phyloP scores from a whole-genome alignment of 2,888 invertebrate genomes.

The Boloria euphrosyne region DNA sequence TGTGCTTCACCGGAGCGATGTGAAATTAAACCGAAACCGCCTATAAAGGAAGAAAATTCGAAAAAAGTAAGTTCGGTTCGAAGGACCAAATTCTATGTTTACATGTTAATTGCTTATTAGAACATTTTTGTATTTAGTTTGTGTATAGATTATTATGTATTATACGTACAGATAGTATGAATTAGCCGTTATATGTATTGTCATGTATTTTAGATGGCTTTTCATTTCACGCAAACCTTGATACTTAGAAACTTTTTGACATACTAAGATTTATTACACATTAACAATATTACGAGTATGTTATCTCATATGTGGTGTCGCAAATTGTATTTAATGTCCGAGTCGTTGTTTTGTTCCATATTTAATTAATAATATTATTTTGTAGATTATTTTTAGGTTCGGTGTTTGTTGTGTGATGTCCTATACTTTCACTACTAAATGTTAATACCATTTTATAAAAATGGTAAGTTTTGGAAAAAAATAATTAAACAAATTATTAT shows the following conservation, averaged over 20 bases:
- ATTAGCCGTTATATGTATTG: not conserved
- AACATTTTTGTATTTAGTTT: not conserved
- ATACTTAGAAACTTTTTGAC: no score
- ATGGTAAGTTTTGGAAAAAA: not conserved
- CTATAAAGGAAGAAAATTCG: slow-evolving; percentile 36
- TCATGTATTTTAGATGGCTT: slow-evolving; percentile 1
- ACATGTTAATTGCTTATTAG: not conserved
- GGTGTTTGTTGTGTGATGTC: slow-evolving; percentile 21
- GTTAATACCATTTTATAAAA: not conserved
- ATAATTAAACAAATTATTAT: no score
- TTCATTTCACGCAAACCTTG: not conserved
- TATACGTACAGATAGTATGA: not conserved
- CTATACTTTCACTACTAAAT: not conserved
- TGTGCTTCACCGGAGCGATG: slow-evolving; percentile 46
- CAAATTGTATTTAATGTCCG: not conserved
- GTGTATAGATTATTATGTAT: slow-evolving; percentile 6
- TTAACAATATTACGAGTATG: no score
- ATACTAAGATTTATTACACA: no score
- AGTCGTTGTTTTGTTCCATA: not conserved
- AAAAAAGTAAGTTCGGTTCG: slow-evolving; percentile 39
- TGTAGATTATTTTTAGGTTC: slow-evolving; percentile 4
- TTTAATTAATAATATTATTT: not conserved
- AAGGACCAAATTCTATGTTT: slow-evolving; percentile 8
- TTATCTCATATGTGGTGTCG: not conserved
- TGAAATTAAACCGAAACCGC: slow-evolving; percentile 47